Evolutionary conservation across 1,140 invertebrate species (phyloP).

Genomic region (Apis cerana): DNA sequence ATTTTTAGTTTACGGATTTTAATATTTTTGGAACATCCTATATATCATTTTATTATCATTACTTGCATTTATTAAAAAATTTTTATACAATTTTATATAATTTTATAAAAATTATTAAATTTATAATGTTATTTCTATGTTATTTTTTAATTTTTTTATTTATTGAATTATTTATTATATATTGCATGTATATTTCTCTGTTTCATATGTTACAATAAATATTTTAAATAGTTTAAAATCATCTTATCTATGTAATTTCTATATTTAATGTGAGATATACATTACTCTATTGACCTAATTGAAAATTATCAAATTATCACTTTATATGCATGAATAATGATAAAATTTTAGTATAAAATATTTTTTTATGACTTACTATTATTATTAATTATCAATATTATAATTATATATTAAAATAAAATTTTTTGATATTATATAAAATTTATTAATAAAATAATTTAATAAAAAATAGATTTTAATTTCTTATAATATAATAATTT

Average conservation of each 20-base stretch:
- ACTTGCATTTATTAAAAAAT: neutral
- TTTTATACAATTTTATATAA: neutral
- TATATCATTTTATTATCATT: neutral
- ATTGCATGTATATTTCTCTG: neutral
- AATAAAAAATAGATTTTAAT: neutral
- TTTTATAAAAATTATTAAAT: neutral
- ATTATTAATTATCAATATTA: neutral
- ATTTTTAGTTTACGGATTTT: too few relatives aligned
- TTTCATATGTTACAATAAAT: neutral
- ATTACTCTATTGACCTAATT: slow-evolving; percentile 18
- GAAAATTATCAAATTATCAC: slow-evolving; percentile 28
- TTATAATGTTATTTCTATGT: slow-evolving; percentile 24
- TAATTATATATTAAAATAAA: neutral
- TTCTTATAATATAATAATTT: too few relatives aligned
- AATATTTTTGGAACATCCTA: too few relatives aligned
- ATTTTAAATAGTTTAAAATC: neutral
- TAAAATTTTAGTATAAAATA: neutral
- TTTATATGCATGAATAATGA: neutral
- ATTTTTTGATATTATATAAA: neutral
- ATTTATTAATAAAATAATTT: neutral
- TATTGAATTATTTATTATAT: neutral
- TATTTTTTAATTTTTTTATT: neutral
- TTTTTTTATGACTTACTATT: neutral
- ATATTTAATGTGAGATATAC: neutral
- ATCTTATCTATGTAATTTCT: slow-evolving; percentile 17